These are phyloP conservation scores for Ephialtes manifestator DNA, from an alignment of 2,888 invertebrate species.

Conservation along the genomic window DNA sequence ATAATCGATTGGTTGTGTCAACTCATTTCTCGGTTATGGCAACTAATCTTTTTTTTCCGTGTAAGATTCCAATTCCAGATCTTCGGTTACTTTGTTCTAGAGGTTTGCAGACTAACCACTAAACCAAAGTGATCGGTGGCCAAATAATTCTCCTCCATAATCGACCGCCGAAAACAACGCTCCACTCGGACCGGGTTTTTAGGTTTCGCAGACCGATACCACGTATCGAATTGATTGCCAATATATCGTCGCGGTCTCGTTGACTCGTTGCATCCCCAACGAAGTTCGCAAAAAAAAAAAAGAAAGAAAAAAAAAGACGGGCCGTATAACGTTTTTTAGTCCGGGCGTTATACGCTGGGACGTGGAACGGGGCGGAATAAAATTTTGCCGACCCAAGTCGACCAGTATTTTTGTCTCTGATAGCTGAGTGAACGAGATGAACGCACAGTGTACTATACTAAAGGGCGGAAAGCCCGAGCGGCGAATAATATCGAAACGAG, in stretches of 20 bases:
- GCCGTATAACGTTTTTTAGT: slow-evolving; percentile 2
- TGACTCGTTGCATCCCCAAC: slow-evolving; percentile 8
- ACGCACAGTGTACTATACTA: not conserved
- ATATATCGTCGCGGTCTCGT: slow-evolving; percentile 51
- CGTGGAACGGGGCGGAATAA: slow-evolving; percentile 56
- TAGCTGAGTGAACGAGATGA: slow-evolving; percentile 32
- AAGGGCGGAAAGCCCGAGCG: slow-evolving; percentile 25
- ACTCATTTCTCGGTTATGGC: too few relatives aligned
- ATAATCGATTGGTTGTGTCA: too few relatives aligned
- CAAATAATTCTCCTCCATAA: slow-evolving; percentile 11
- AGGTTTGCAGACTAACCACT: too few relatives aligned
- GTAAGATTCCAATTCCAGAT: too few relatives aligned
- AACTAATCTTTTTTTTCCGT: too few relatives aligned
- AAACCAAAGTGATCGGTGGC: not conserved
- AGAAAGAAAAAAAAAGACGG: slow-evolving; percentile 25
- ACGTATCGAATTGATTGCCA: slow-evolving; percentile 60
- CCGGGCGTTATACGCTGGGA: not conserved
- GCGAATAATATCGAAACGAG: slow-evolving; percentile 58
- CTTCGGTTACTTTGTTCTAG: too few relatives aligned
- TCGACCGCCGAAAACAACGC: slow-evolving; percentile 3
- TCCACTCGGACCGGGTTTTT: not conserved
- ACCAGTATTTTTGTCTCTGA: slow-evolving; percentile 53
- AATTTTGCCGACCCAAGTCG: slow-evolving; percentile 64
- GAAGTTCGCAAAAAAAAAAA: slow-evolving; percentile 21
- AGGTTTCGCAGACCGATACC: not conserved